These are phyloP conservation scores for Ornithorhynchus anatinus DNA, from an alignment of 2,113 vertebrate species.

Conservation along the genomic window DNA sequence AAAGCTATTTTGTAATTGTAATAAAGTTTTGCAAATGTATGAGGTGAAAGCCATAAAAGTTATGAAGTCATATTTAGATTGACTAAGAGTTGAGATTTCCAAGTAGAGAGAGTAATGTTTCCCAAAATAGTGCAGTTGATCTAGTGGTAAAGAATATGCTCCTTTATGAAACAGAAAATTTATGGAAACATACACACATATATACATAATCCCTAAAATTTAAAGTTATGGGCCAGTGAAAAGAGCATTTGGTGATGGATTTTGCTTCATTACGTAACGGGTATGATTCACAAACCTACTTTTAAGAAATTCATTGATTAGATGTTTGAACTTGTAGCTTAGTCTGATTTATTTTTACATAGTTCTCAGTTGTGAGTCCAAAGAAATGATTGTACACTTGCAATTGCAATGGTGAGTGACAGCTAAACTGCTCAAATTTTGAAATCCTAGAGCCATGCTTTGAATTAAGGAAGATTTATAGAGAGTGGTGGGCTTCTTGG, in stretches of 20 bases:
- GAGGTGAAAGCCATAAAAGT: constrained; percentile 55
- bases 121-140: constrained; percentile 42
- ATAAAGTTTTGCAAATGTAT: constrained; percentile 46
- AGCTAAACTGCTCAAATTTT: constrained; percentile 46
- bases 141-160: constrained; percentile 37
- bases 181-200: constrained; percentile 39
- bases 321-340: constrained; percentile 27
- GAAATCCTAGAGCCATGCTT: constrained; percentile 45
- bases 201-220: constrained; percentile 15
- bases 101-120: constrained; percentile 53
- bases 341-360: constrained; percentile 50
- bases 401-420: constrained; percentile 40
- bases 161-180: constrained; percentile 41
- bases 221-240: constrained; percentile 33
- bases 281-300: constrained; percentile 42
- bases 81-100: constrained; percentile 61
- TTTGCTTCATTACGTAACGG: constrained; percentile 8
- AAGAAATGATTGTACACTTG: constrained; percentile 34
- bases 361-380: constrained; percentile 8
- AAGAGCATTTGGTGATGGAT: constrained; percentile 15
- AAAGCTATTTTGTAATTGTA: constrained; percentile 59
- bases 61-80: constrained; percentile 69
- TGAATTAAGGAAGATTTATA: constrained; percentile 51
- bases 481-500: constrained; percentile 23
- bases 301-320: constrained; percentile 53